Conservation (phyloP, 2,888 invertebrate genomes). For the Chloroclystis v-ata region DNA sequence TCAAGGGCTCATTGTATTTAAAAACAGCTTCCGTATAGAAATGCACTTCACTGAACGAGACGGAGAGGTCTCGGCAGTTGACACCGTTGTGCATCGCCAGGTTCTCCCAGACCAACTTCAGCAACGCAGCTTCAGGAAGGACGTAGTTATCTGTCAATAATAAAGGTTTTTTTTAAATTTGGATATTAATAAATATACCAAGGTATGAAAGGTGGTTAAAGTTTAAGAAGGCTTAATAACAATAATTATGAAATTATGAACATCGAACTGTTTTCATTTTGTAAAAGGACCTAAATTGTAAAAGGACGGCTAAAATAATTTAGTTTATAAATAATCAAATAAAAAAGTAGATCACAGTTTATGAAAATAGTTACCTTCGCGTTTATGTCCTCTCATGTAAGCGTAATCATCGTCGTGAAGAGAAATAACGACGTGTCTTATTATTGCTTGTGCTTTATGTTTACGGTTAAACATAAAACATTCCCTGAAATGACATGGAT, state of each 20-base stretch:
- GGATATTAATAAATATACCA: background rate
- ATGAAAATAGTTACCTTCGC: conserved; percentile 35
- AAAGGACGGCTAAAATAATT: too few relatives aligned
- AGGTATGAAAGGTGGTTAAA: too few relatives aligned
- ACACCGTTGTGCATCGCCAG: conserved; percentile 57
- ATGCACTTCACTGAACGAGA: conserved; percentile 28
- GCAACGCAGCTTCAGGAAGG: conserved; percentile 81
- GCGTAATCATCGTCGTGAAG: conserved; percentile 45
- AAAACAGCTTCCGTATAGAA: conserved; percentile 30
- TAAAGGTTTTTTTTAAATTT: background rate
- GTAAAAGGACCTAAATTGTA: too few relatives aligned
- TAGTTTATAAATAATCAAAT: too few relatives aligned
- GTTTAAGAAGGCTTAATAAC: too few relatives aligned
- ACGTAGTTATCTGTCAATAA: conserved; percentile 55
- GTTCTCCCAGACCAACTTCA: conserved; percentile 70
- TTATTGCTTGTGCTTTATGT: conserved; percentile 29
- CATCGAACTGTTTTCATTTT: too few relatives aligned
- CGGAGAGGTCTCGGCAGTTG: conserved; percentile 41
- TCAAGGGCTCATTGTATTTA: conserved; percentile 21
- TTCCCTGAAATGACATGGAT: conserved; percentile 34
- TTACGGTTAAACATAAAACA: conserved; percentile 32
- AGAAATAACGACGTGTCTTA: conserved; percentile 41
- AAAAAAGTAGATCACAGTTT: too few relatives aligned
- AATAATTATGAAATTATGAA: too few relatives aligned
- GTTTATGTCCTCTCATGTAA: conserved; percentile 35